Percentiles rank a stretch among this genome's conserved stretches.
phyloP scores from a whole-genome alignment of 1,140 invertebrate species.

The Archivesica marissinica region DNA sequence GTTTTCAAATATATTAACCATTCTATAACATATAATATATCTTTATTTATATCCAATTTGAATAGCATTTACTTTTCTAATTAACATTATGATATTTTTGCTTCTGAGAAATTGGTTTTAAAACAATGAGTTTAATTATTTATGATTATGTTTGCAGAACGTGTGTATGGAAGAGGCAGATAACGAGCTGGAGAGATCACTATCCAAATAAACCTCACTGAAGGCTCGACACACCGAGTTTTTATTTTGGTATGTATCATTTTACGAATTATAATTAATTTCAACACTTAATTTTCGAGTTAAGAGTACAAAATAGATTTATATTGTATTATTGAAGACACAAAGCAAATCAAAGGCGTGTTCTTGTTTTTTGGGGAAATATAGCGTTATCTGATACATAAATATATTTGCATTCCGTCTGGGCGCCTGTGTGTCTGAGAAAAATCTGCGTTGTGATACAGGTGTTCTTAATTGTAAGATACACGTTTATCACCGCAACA shows the following conservation, averaged over 20 bases:
- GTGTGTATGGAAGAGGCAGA: conserved; percentile 33
- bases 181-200: conserved; percentile 29
- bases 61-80: too few species aligned
- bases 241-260: conserved; percentile 50
- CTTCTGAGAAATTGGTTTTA: too few species aligned
- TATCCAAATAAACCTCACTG: conserved; percentile 25
- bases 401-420: conserved; percentile 41
- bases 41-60: too few species aligned
- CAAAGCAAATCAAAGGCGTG: background rate
- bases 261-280: background rate
- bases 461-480: conserved; percentile 49
- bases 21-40: too few species aligned
- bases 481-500: conserved; percentile 21
- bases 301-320: too few species aligned
- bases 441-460: conserved; percentile 47
- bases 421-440: conserved; percentile 47
- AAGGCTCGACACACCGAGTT: conserved; percentile 2
- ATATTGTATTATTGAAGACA: too few species aligned
- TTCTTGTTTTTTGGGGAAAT: background rate
- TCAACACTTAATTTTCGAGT: too few species aligned
- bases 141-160: conserved; percentile 29
- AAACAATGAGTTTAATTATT: too few species aligned
- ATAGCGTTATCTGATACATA: conserved; percentile 16
- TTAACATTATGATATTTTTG: too few species aligned
- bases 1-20: too few species aligned